phyloP scores from a whole-genome alignment of 1,140 invertebrate genomes.

The Camponotus floridanus region DNA sequence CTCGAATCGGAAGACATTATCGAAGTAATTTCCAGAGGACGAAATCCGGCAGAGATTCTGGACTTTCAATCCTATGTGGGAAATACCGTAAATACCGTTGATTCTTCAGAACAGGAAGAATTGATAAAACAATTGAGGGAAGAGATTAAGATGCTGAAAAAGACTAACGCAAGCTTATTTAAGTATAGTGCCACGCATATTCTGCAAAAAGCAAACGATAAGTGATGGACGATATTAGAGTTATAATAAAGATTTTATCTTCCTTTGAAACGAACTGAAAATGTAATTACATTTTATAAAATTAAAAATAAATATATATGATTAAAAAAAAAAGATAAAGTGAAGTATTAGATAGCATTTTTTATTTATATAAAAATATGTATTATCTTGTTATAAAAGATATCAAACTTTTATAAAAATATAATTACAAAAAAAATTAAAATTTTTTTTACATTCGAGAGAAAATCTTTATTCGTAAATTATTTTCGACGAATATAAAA shows the following conservation, averaged over 20 bases:
- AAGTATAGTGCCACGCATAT: constrained; percentile 84
- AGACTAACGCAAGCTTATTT: constrained; percentile 86
- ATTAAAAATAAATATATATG: background rate
- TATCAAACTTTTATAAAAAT: background rate
- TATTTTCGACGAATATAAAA: background rate
- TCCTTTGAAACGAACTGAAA: background rate
- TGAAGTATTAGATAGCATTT: background rate
- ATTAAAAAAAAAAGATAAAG: background rate
- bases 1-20: constrained; percentile 55
- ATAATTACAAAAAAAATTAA: background rate
- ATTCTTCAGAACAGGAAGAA: background rate
- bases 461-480: constrained; percentile 11
- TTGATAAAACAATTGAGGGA: constrained; percentile 33
- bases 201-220: constrained; percentile 61
- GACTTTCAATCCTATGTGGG: constrained; percentile 73
- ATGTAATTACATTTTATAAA: constrained; percentile 1
- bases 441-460: background rate
- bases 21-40: constrained; percentile 76
- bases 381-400: background rate
- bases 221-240: background rate
- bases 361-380: background rate
- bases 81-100: background rate
- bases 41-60: constrained; percentile 75
- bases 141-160: constrained; percentile 85
- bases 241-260: background rate